These are phyloP conservation scores for Darevskia mixta DNA, from an alignment of 2,797 vertebrate genomes.

Conservation along the genomic window DNA sequence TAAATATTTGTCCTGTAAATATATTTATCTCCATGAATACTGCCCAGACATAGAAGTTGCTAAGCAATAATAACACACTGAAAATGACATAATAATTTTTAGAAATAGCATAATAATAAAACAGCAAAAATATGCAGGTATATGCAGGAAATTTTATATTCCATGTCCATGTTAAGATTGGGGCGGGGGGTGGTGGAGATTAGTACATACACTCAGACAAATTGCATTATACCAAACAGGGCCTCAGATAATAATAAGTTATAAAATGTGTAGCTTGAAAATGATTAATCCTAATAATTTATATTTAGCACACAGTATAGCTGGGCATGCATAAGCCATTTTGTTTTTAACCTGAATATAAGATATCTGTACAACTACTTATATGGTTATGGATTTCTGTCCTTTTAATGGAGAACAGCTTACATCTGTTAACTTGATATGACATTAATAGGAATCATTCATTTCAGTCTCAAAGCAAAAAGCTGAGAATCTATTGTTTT, in stretches of 20 bases:
- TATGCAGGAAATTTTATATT: conserved; percentile 61
- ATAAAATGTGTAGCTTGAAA: conserved; percentile 59
- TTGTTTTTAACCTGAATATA: conserved; percentile 62
- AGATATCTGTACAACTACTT: conserved; percentile 22
- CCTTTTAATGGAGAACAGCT: not conserved
- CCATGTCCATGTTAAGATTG: conserved; percentile 37
- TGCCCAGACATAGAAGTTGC: conserved; percentile 5
- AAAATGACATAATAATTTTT: conserved; percentile 48
- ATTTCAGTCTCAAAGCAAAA: not conserved
- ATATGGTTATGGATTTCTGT: conserved; percentile 4
- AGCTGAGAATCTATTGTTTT: not conserved
- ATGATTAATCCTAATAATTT: conserved; percentile 63
- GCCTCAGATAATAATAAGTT: conserved; percentile 65
- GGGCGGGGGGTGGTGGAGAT: conserved; percentile 39
- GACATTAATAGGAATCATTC: not conserved
- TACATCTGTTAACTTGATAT: not conserved
- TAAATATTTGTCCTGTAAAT: conserved; percentile 18
- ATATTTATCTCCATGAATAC: conserved; percentile 41
- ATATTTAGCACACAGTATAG: conserved; percentile 61
- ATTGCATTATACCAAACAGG: conserved; percentile 60
- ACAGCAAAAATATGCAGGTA: conserved; percentile 29
- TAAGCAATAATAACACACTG: conserved; percentile 47
- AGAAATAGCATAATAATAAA: not conserved
- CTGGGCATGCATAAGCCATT: conserved; percentile 53
- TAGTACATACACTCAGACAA: conserved; percentile 55